phyloP scores from a whole-genome alignment of 2,797 vertebrate species.

The Antennarius maculatus region DNA sequence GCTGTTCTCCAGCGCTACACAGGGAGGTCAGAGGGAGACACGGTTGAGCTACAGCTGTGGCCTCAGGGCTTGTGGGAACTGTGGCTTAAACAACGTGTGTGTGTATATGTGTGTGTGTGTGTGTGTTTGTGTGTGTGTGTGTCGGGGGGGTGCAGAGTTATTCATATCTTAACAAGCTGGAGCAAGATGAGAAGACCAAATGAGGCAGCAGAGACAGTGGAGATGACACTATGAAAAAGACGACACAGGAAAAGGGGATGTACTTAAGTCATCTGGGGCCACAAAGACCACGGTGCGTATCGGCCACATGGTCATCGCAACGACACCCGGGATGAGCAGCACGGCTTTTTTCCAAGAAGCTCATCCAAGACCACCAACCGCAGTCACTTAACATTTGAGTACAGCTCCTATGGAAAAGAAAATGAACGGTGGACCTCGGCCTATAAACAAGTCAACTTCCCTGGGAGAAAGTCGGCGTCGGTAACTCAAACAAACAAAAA shows the following conservation, averaged over 20 bases:
- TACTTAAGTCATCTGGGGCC: conserved; percentile 10
- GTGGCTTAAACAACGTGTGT: conserved; percentile 61
- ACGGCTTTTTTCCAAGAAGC: conserved; percentile 41
- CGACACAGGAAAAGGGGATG: neutral
- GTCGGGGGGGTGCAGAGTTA: neutral
- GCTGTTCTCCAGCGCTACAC: conserved; percentile 70
- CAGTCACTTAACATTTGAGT: conserved; percentile 52
- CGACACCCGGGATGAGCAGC: conserved; percentile 21
- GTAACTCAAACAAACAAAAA: conserved; percentile 32
- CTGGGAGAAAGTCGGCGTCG: conserved; percentile 11
- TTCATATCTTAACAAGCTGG: conserved; percentile 16
- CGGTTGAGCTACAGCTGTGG: conserved; percentile 74
- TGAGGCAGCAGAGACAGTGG: neutral
- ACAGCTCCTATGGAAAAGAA: conserved; percentile 51
- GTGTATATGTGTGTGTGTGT: conserved; percentile 16
- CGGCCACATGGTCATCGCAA: conserved; percentile 27
- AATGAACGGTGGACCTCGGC: conserved; percentile 53
- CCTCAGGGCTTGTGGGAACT: conserved; percentile 73
- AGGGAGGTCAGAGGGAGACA: conserved; percentile 67
- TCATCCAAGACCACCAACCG: conserved; percentile 41
- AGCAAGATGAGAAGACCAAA: conserved; percentile 22
- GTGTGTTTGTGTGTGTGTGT: neutral
- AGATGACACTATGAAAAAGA: neutral
- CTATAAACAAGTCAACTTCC: conserved; percentile 62
- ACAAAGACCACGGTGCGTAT: neutral